Evolutionary conservation across 2,797 vertebrate species (phyloP).

Genomic region (Knipowitschia caucasica): DNA sequence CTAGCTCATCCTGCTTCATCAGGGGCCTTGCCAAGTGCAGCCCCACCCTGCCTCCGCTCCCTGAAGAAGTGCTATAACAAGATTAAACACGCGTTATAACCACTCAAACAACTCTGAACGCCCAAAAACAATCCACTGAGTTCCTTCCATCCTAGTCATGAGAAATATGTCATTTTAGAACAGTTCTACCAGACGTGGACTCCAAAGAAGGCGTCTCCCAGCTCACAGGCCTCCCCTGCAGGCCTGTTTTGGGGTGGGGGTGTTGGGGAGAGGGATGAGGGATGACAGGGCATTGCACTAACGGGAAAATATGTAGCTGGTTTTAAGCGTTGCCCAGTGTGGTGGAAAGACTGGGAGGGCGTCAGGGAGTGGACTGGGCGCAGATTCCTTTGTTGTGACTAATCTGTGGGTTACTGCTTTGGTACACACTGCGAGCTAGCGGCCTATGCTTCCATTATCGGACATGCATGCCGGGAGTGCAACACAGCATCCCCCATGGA

Average conservation of each 20-base stretch:
- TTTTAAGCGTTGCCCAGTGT: not conserved
- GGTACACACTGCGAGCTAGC: slow-evolving; percentile 24
- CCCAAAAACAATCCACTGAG: not conserved
- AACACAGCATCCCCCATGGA: fast-evolving
- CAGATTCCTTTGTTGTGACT: slow-evolving; percentile 75
- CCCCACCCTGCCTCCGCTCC: slow-evolving; percentile 60
- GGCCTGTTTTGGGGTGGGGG: slow-evolving; percentile 17
- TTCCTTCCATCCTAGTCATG: not conserved
- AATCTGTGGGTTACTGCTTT: slow-evolving; percentile 42
- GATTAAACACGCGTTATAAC: slow-evolving; percentile 1
- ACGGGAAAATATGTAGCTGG: not conserved
- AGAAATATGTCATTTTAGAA: not conserved
- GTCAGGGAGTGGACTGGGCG: slow-evolving; percentile 49
- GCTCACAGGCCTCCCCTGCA: slow-evolving; percentile 22
- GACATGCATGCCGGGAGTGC: slow-evolving; percentile 16
- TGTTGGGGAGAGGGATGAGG: not conserved
- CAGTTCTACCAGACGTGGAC: not conserved
- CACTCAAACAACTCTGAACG: not conserved
- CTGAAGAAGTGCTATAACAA: slow-evolving; percentile 17
- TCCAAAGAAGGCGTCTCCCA: not conserved
- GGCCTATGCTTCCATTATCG: slow-evolving; percentile 42
- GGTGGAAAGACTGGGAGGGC: not conserved
- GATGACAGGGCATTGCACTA: not conserved
- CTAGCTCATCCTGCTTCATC: slow-evolving; percentile 30
- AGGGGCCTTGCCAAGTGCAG: slow-evolving; percentile 43